Evolutionary conservation across 92 coral and sea anemone species (phyloP), one percentile per base, ranked within the genome.

Genomic region (Pocillopora meandrina): DNA sequence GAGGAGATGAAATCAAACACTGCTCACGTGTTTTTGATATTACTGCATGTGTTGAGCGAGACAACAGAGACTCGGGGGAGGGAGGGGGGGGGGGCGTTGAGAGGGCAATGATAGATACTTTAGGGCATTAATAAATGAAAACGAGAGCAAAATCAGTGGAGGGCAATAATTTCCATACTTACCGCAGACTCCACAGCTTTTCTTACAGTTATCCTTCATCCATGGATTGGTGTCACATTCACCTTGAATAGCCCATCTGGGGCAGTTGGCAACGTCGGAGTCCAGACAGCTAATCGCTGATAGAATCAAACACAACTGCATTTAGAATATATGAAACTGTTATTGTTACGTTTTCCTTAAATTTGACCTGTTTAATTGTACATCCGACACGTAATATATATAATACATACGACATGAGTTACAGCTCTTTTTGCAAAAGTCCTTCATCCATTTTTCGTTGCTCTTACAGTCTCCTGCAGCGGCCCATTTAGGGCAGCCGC

Each of bases 361-460:
- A 42, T 42, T 42, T 42, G 1, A 2, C 52, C 4, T 42, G 52
- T 42, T 42, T 42, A 42, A 42, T 3, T 42, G 52, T 42, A 42
- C 52, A 68, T 7, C 47, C n/a, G 6, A 12, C 26, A 34, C 12
- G 20, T 26, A 16, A 16, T 68, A 33, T 68, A 12, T 31, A 2
- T 0, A 33, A 11, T 61, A 71, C 92, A 36, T 84, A 89, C 92
- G 64, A 77, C 92, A 89, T 1, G 60, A 57, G 60, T 86, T 80
- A 26, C 95, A 92, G 82, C 91, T 92, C 52, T 67, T 79, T 31
- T 31, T 76, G 84, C 95, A 90, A 65, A 79, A 79, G 21, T 65
- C 71, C 12, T 62, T 61, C 95, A 92, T 92, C 60, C 71, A 90
- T 49, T 33, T n/a, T 71, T 75, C 79, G 75, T 92, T 92, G 20